These are phyloP conservation scores for Psephotus haematonotus DNA, from an alignment of 2,113 vertebrate species.

Conservation along the genomic window DNA sequence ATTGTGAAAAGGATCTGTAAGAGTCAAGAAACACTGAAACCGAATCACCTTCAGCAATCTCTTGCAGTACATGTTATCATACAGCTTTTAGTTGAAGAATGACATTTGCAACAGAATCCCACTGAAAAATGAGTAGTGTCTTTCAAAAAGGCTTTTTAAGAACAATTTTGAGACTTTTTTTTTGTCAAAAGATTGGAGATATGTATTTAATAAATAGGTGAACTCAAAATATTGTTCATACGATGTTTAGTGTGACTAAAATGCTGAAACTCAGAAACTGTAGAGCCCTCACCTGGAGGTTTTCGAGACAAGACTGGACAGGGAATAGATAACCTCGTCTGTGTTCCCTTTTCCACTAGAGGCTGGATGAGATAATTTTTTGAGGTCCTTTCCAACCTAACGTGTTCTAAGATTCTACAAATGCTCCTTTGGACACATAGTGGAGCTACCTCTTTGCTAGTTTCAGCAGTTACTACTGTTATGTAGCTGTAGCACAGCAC, in stretches of 20 bases:
- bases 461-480: not conserved
- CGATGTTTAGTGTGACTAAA: not conserved
- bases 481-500: not conserved
- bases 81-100: not conserved
- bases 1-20: not conserved
- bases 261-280: not conserved
- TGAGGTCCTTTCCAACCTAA: not conserved
- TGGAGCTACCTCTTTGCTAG: not conserved
- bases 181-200: not conserved
- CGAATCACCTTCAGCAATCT: not conserved
- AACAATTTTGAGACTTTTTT: not conserved
- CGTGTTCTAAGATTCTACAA: not conserved
- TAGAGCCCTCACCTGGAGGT: not conserved
- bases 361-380: not conserved
- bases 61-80: not conserved
- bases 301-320: not conserved
- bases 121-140: not conserved
- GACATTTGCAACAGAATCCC: not conserved
- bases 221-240: not conserved
- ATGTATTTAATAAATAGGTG: not conserved
- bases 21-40: not conserved
- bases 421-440: not conserved
- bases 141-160: not conserved
- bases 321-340: not conserved
- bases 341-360: not conserved